Base-by-base conservation (phyloP, 2,113 vertebrate genomes). In the Gopherus evgoodei region DNA sequence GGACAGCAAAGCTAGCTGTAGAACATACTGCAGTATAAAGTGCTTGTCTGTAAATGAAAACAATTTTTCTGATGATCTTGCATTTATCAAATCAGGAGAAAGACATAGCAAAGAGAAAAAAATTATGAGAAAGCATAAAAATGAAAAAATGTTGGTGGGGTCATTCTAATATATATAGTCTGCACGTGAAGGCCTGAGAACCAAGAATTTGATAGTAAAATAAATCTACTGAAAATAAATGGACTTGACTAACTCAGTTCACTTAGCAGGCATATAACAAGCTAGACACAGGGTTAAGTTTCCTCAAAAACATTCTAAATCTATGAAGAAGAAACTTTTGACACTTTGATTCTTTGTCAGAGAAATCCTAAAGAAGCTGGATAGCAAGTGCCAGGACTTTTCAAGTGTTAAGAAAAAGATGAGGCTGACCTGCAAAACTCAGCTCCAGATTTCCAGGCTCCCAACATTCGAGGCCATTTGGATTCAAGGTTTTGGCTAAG, bases 1-100 rank as follows among this genome's bases (percentile, higher is more conserved):
- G 22, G 13, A 87, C 25, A 95, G 84, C 90, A 93, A 91, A 94
- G 57, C 42, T 86, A 88, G 38, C 31, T 49, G 11, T 31, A 31
- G 24, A 91, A 24, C 76, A 86, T 75, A 11, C 6, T 31, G 24
- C 9, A 11, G 2, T 22, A n/a, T 22, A 82, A 89, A 49, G 47
- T 31, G 2, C 16, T 92, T 79, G 44, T 69, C 8, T n/a, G 8
- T 75, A 89, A 78, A 50, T 52, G 27, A 21, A 75, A 42, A 56
- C 42, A 24, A 53, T 69, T 56, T 91, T 88, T 86, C 17, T 84
- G 47, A 88, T 82, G 44, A 96, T 79, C 3, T 44, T 11, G 14
- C 72, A 81, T 81, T 90, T 59, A 79, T n/a, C 6, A 4, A 90
- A 14, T 57, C 19, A 78, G 57, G 47, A 12, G 50, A 85, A 54